phyloP scores from a whole-genome alignment of 2,113 vertebrate species.

The Trematocara macrostoma region DNA sequence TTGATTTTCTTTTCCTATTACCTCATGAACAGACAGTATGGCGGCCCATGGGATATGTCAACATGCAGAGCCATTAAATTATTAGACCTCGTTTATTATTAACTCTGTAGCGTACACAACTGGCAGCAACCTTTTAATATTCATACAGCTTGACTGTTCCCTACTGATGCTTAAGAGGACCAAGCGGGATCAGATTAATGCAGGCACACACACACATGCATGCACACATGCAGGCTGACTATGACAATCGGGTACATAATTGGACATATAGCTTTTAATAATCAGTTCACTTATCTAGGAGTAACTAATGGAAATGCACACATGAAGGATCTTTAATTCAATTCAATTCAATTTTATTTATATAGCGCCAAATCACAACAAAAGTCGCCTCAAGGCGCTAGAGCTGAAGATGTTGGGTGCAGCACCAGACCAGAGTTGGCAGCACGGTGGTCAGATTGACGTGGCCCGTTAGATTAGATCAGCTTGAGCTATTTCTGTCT shows the following conservation, averaged over 20 bases:
- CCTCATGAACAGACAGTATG: slow-evolving; percentile 25
- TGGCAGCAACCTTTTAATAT: slow-evolving; percentile 63
- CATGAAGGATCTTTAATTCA: neutral
- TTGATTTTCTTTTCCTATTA: slow-evolving; percentile 24
- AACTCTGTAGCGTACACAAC: slow-evolving; percentile 45
- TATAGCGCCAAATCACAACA: too few relatives aligned
- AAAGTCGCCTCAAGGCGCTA: too few relatives aligned
- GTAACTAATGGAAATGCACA: neutral
- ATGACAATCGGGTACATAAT: neutral
- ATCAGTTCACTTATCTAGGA: neutral
- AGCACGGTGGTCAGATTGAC: slow-evolving; percentile 15
- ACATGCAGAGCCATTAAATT: slow-evolving; percentile 64
- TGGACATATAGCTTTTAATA: neutral
- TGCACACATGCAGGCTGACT: neutral
- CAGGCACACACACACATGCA: neutral
- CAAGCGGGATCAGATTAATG: slow-evolving; percentile 25
- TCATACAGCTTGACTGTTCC: slow-evolving; percentile 52
- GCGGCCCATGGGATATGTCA: slow-evolving; percentile 54
- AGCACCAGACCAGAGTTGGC: neutral
- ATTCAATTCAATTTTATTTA: too few relatives aligned
- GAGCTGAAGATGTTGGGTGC: neutral
- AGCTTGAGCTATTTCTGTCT: slow-evolving; percentile 31
- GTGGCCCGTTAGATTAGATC: slow-evolving; percentile 4
- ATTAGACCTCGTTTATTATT: slow-evolving; percentile 71
- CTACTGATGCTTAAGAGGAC: slow-evolving; percentile 37